Percentiles rank a stretch among this genome's conserved stretches.
phyloP scores from a whole-genome alignment of 2,113 vertebrate genomes.

The Pseudopodoces humilis region DNA sequence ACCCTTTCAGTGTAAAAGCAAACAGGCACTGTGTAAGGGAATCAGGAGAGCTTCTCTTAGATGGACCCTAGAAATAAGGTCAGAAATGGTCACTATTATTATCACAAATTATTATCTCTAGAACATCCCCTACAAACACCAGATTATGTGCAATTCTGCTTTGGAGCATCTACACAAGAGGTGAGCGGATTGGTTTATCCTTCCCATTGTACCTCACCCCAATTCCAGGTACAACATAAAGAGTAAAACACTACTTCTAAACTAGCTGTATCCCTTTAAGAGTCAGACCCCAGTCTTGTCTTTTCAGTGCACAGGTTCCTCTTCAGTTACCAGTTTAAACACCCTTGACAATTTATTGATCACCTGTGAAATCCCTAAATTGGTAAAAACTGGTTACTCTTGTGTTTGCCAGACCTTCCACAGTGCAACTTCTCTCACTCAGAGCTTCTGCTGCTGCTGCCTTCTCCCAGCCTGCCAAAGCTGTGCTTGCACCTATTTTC shows the following conservation, averaged over 20 bases:
- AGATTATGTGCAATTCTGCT: neutral
- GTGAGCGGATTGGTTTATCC: neutral
- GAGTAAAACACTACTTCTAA: neutral
- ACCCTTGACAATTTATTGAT: neutral
- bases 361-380: neutral
- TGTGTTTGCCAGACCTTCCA: neutral
- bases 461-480: neutral
- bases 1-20: neutral
- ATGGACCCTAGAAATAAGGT: neutral
- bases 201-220: neutral
- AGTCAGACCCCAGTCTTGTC: neutral
- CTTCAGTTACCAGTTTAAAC: neutral
- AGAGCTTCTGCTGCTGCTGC: neutral
- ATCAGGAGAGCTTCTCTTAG: neutral
- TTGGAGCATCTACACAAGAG: neutral
- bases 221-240: neutral
- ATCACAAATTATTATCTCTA: neutral
- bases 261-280: neutral
- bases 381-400: neutral
- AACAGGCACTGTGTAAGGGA: neutral
- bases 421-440: neutral
- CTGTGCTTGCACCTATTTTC: neutral
- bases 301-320: neutral
- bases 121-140: neutral
- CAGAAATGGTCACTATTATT: neutral